phyloP scores from a whole-genome alignment of 2,888 invertebrate genomes.

The Lycocerus yunnanus region DNA sequence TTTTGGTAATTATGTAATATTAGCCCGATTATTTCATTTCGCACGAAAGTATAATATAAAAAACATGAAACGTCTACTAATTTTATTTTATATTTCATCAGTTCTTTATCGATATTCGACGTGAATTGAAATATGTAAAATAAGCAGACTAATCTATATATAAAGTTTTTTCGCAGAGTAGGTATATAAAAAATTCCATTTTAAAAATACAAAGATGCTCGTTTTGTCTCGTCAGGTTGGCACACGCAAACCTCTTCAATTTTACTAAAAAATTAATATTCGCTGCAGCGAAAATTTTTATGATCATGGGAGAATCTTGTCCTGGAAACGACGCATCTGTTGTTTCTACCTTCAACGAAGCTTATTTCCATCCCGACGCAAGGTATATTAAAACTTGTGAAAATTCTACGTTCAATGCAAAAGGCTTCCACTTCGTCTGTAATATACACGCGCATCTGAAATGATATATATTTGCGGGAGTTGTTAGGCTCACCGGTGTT shows the following conservation, averaged over 20 bases:
- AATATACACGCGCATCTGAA: constrained; percentile 25
- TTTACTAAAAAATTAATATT: constrained; percentile 20
- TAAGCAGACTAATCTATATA: background rate
- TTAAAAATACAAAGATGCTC: background rate
- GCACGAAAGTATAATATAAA: background rate
- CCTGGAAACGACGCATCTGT: constrained; percentile 26
- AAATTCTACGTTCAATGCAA: constrained; percentile 21
- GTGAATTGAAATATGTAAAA: background rate
- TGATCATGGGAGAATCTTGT: constrained; percentile 10
- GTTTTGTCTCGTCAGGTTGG: background rate
- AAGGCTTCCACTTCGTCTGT: constrained; percentile 20
- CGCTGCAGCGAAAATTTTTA: constrained; percentile 24
- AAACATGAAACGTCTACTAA: background rate
- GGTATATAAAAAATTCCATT: background rate
- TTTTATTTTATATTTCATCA: background rate
- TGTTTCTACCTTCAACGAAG: constrained; percentile 26
- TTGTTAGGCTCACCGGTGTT: constrained; percentile 27
- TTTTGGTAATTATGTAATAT: too few relatives aligned
- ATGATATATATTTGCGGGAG: constrained; percentile 26
- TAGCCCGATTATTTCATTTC: too few relatives aligned
- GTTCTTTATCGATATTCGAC: background rate
- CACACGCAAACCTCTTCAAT: constrained; percentile 9
- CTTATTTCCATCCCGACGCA: constrained; percentile 25
- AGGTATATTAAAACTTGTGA: constrained; percentile 26
- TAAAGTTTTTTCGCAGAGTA: background rate